Base-by-base conservation (phyloP, 2,888 invertebrate species). In the Cryptus viduatorius region DNA sequence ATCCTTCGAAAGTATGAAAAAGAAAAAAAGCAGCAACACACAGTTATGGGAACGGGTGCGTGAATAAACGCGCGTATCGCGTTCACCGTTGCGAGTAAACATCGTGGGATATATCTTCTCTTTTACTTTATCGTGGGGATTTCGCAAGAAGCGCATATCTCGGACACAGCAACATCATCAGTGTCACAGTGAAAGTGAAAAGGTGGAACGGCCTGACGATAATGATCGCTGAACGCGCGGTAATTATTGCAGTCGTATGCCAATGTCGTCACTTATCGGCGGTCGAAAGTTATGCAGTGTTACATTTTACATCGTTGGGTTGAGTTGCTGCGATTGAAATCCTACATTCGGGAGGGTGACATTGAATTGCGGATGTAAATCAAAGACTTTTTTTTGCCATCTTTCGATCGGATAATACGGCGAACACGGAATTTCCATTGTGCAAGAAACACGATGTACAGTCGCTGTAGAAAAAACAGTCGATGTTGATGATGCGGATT, bases 121-220 rank as follows among this genome's bases (percentile, higher is more conserved):
- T 7, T 64, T n/a, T 56, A 7, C 19, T 56, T 16, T 16, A 7
- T 16, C 56, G 56, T n/a, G 16, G 48, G 14, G n/a, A 31, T 37
- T 72, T 72, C 56, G 71, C 56, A 56, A 56, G 71, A 72, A 19
- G 42, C 48, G 48, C 48, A 29, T 59, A 5, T 59, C 44, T 4
- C 42, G 44, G 59, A 24, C 44, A 29, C 68, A 4, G n/a, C 24
- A 29, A 24, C 24, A 37, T n/a, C 37, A 53, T 42, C 31, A 8
- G 59, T n/a, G 72, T 16, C 14, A 72, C 24, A 72, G 72, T 72
- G 72, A 72, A 72, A 72, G 72, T 72, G 72, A 59, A 44, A 42
- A 29, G 72, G 59, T n/a, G 59, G n/a, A 14, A 59, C 14, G n/a
- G 7, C 29, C 31, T n/a, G n/a, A 29, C 3, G 56, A 24, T 19